Evolutionary conservation across 1,140 invertebrate species (phyloP).

Genomic region (Zaprionus gabonicus): DNA sequence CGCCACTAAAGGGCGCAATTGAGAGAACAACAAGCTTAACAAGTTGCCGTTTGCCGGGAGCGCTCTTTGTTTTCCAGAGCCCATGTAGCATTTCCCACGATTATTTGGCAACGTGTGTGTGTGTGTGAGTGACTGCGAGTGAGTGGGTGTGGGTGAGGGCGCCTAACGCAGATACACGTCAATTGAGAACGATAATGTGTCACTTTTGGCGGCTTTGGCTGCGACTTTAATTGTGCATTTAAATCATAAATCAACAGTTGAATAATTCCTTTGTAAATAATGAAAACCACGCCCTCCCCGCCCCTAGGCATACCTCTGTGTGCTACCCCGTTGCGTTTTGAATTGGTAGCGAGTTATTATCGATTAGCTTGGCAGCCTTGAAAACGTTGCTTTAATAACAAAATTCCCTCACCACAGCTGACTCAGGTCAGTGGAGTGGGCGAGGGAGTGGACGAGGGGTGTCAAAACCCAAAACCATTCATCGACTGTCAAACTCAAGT

Average conservation of each 20-base stretch:
- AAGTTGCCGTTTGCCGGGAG: conserved; percentile 56
- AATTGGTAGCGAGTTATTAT: conserved; percentile 52
- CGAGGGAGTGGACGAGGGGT: neutral
- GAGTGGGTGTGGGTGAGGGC: conserved; percentile 8
- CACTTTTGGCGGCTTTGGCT: conserved; percentile 53
- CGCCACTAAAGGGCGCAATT: conserved; percentile 69
- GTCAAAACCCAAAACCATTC: conserved; percentile 42
- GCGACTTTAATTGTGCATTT: conserved; percentile 58
- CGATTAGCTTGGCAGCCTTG: conserved; percentile 61
- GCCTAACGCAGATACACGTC: conserved; percentile 30
- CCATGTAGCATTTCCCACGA: conserved; percentile 14
- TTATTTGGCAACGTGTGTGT: conserved; percentile 9
- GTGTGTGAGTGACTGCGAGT: neutral
- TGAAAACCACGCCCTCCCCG: neutral
- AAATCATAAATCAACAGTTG: conserved; percentile 75
- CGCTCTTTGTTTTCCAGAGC: conserved; percentile 36
- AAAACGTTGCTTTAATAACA: conserved; percentile 40
- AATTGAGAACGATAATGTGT: conserved; percentile 66
- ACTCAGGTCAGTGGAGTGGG: neutral
- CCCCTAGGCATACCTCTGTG: neutral
- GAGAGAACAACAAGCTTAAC: conserved; percentile 75
- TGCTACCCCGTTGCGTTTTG: neutral
- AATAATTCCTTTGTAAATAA: conserved; percentile 54
- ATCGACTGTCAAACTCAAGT: conserved; percentile 51
- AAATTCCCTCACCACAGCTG: neutral